phyloP scores from a whole-genome alignment of 2,797 vertebrate genomes.

The Aphelocoma californica region DNA sequence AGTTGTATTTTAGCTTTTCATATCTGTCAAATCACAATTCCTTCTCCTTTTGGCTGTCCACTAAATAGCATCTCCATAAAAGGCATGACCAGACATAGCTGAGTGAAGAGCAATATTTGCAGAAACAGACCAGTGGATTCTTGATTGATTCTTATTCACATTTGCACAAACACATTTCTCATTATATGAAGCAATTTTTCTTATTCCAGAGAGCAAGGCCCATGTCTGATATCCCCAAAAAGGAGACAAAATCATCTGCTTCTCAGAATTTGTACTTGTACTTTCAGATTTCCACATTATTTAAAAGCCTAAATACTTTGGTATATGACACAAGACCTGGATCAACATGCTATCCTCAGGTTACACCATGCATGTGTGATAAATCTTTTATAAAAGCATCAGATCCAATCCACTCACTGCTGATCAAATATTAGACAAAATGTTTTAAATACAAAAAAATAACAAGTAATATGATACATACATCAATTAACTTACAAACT shows the following conservation, averaged over 20 bases:
- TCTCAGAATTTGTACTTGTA: neutral
- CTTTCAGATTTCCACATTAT: neutral
- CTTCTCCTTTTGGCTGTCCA: neutral
- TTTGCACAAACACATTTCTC: neutral
- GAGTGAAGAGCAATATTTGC: neutral
- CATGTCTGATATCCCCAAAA: neutral
- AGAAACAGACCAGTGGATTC: neutral
- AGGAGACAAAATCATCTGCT: neutral
- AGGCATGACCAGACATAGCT: neutral
- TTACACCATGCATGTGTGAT: rapidly evolving
- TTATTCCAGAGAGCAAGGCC: neutral
- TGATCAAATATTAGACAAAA: neutral
- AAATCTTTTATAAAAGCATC: neutral
- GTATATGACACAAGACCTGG: neutral
- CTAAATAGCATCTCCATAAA: neutral
- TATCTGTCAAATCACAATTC: neutral
- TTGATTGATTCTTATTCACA: neutral
- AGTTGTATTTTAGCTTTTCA: neutral
- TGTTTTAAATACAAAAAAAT: neutral
- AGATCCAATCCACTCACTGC: neutral
- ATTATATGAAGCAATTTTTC: neutral
- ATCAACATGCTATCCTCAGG: neutral
- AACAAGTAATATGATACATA: neutral
- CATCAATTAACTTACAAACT: neutral
- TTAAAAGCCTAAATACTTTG: neutral